Evolutionary conservation across 2,888 invertebrate genomes (phyloP), one percentile per base, ranked within the genome.

Genomic region (Mylabris sibirica): DNA sequence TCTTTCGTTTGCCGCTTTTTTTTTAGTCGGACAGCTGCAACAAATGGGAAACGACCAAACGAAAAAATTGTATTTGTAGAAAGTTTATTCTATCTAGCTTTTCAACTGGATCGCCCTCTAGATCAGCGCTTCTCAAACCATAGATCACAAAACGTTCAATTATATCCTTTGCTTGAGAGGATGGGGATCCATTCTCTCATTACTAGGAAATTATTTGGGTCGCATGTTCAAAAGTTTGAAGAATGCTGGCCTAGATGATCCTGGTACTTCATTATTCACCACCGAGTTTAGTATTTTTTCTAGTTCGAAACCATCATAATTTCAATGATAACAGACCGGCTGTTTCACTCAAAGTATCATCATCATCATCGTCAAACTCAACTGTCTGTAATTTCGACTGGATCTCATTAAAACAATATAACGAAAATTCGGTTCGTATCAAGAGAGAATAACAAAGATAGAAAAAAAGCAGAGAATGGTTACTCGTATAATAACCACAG

Each of bases 401-500:
- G 57, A 26, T 57, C 57, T 57, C 26, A 57, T 57, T 57, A 57
- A 57, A 57, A 57, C 14, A 24, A 26, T 57, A 57, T 26, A 57
- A 57, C 57, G 8, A 57, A 57, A 57, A 26, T 26, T 26, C 57
- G 24, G 22, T 26, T 26, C 57, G 57, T 57, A 57, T 53, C 3
- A 22, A 2, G 49, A n/a, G 11, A 35, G 9, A 41, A n/a, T n/a
- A n/a, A n/a, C n/a, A n/a, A 6, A 49, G 17, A 49, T 17, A 20
- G 34, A 35, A 61, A 53, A 53, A 12, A 22, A 2, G 17, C 24
- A 17, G 61, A 14, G 34, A 61, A 44, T 38, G 22, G 44, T 26
- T 57, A 24, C 17, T 41, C 62, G 62, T 62, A 62, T 62, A 62
- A 62, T 62, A 62, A 62, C 62, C 41, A 44, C 41, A 14, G 57